Evolutionary conservation across 92 coral and sea anemone species (phyloP).

Genomic region (Bergia sp.): DNA sequence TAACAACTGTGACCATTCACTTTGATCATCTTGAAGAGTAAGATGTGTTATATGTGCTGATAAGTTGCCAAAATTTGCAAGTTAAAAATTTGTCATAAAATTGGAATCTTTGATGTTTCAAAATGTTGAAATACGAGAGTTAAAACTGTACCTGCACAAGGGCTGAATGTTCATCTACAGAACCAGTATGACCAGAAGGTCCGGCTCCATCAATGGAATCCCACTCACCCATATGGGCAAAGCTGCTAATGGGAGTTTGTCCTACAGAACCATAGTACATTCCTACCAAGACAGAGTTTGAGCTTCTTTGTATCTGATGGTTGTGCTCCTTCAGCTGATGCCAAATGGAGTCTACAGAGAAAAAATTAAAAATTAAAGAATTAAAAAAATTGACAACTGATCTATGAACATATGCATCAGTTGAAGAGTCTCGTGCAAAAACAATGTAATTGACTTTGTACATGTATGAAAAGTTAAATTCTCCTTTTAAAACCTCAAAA

Average conservation of each 20-base stretch:
- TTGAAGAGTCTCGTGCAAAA: not conserved
- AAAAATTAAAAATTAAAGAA: not conserved
- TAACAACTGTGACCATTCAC: no score
- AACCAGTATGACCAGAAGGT: not conserved
- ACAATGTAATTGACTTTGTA: no score
- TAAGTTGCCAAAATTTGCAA: no score
- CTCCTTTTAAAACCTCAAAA: no score
- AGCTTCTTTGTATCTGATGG: slow-evolving; percentile 20
- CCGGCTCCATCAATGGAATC: slow-evolving; percentile 1
- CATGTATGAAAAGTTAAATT: no score
- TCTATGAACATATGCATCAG: not conserved
- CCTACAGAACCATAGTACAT: slow-evolving; percentile 51
- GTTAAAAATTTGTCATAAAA: no score
- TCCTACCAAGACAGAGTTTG: slow-evolving; percentile 15
- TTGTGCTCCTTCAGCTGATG: slow-evolving; percentile 54
- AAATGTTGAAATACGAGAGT: no score
- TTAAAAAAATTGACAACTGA: not conserved
- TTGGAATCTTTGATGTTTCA: no score
- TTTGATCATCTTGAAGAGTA: no score
- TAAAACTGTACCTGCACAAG: not conserved
- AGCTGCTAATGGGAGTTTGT: not conserved
- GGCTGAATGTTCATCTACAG: not conserved
- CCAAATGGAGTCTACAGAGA: slow-evolving; percentile 52
- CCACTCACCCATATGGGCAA: not conserved
- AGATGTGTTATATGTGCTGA: no score